Evolutionary conservation across 2,888 invertebrate species (phyloP), one percentile per base, ranked within the genome.

Genomic region (Sminthurides aquaticus): DNA sequence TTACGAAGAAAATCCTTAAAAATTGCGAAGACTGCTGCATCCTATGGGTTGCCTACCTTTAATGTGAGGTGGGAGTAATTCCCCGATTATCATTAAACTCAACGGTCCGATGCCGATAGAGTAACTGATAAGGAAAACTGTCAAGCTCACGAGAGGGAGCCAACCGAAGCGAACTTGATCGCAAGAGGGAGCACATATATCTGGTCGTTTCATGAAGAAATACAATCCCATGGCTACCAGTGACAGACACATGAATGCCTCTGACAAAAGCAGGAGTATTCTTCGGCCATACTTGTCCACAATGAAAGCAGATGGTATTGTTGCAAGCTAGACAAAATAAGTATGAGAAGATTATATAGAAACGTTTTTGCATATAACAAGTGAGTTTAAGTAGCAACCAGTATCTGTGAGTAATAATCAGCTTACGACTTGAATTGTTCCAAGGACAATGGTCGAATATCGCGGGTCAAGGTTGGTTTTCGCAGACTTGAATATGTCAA

Each of bases 41-140:
- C n/a, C n/a, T n/a, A n/a, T n/a, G n/a, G n/a, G n/a, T n/a, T n/a
- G n/a, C n/a, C n/a, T n/a, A 62, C 65, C 73, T 61, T 71, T 73
- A 43, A 71, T 61, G 55, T 69, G 70, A 57, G 67, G 65, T 11
- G 74, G 74, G 0, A 74, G 61, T 1, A 74, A 66, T 62, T 74
- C 74, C n/a, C 72, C 72, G 64, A 73, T 67, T 68, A 73, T 69
- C 67, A 70, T 67, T 65, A 71, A 64, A 28, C 69, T 64, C 52
- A 71, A 27, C 15, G 71, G 71, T 11, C 71, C 73, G 60, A 71
- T 69, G 2, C 73, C 73, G 20, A 71, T 27, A 29, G 68, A 68
- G 60, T 71, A 73, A 25, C 68, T 69, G 56, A 71, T 69, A 24
- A 73, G 64, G 60, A 69, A 73, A 25, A 70, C 61, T 15, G 69